phyloP scores from a whole-genome alignment of 2,888 invertebrate species.

The Mesodorylaimus sp. region DNA sequence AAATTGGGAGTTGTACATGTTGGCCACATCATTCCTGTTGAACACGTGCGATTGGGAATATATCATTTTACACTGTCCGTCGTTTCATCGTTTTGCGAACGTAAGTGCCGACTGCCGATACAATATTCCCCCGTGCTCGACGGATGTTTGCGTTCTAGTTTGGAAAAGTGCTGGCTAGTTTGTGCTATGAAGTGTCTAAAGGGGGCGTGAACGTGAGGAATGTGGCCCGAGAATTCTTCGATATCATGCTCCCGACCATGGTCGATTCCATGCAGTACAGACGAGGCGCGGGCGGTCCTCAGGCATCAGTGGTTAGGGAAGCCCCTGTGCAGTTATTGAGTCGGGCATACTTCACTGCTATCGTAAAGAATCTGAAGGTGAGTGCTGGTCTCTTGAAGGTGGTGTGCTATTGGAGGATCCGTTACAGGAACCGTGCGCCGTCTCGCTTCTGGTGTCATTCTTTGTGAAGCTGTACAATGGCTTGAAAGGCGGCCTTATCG shows the following conservation, averaged over 20 bases:
- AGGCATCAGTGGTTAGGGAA: not conserved
- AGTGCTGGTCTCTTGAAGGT: not conserved
- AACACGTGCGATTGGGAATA: slow-evolving; percentile 10
- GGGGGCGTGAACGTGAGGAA: not conserved
- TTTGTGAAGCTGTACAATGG: slow-evolving; percentile 3
- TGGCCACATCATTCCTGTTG: slow-evolving; percentile 4
- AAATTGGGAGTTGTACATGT: not conserved
- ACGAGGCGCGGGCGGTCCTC: not conserved
- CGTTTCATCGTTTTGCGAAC: not conserved
- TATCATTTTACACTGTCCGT: slow-evolving; percentile 3
- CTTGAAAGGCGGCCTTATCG: not conserved
- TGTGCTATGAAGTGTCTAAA: slow-evolving; percentile 2
- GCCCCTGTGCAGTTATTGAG: not conserved
- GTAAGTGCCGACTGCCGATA: not conserved
- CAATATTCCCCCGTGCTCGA: not conserved
- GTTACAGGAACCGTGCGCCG: slow-evolving; percentile 3
- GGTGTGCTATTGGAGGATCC: too few relatives aligned
- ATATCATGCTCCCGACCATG: slow-evolving; percentile 7
- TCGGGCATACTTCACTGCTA: not conserved
- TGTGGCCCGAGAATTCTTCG: slow-evolving; percentile 6
- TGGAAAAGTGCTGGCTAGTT: slow-evolving; percentile 5
- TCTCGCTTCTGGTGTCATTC: slow-evolving; percentile 6
- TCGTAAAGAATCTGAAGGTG: not conserved
- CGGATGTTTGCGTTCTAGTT: slow-evolving; percentile 1
- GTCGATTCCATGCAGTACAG: not conserved